Percentiles rank a stretch among this genome's conserved stretches.
Evolutionary conservation across 2,888 invertebrate genomes (phyloP).

Genomic region (Lasius platythorax): DNA sequence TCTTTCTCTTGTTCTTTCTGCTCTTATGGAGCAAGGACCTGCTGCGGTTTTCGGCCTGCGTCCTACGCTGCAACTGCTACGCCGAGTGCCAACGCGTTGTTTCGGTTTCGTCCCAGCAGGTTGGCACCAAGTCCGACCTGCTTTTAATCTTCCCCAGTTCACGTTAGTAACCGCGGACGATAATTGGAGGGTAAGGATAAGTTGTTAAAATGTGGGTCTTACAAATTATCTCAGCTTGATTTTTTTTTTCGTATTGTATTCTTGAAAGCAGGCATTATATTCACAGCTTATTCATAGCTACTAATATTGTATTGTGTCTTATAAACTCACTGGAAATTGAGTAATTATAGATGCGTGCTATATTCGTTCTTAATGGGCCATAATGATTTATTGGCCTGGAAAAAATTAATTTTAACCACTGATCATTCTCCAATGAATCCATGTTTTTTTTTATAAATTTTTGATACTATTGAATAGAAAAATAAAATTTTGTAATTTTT

Average conservation of each 20-base stretch:
- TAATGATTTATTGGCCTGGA: neutral
- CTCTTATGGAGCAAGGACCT: slow-evolving; percentile 47
- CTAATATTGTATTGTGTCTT: neutral
- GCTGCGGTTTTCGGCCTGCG: slow-evolving; percentile 62
- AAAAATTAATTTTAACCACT: neutral
- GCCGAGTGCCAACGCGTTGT: neutral
- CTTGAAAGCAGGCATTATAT: neutral
- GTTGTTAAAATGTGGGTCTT: neutral
- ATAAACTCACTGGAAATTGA: neutral
- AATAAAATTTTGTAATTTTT: neutral
- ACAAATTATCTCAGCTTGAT: neutral
- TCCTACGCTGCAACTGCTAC: slow-evolving; percentile 35
- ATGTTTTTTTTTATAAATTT: neutral
- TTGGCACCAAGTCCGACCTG: neutral
- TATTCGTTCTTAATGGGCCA: neutral
- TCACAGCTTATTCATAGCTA: neutral
- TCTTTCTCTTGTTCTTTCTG: slow-evolving; percentile 6
- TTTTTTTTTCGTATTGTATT: neutral
- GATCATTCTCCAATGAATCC: neutral
- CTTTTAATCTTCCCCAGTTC: neutral
- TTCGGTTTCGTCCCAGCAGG: slow-evolving; percentile 2
- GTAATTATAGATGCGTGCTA: neutral
- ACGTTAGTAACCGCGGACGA: neutral
- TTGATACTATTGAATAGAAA: neutral
- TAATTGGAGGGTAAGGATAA: neutral